Conservation (phyloP, 2,113 vertebrate species). For the Balaenoptera acutorostrata region DNA sequence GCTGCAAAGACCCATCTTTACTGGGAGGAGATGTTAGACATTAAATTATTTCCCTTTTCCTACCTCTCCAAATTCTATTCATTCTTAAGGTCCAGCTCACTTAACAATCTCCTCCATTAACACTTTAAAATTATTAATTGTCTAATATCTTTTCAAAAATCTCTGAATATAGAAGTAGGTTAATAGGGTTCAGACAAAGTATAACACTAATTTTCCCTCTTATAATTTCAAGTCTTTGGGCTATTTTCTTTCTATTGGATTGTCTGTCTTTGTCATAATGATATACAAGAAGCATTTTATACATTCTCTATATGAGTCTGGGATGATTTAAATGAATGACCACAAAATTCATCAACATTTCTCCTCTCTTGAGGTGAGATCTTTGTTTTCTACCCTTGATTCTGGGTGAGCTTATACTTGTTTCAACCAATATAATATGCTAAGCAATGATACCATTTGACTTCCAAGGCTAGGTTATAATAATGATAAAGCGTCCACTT, state of each 20-base stretch:
- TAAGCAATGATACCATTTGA: not conserved
- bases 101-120: not conserved
- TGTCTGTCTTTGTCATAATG: not conserved
- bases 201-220: not conserved
- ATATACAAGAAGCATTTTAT: not conserved
- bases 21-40: not conserved
- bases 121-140: not conserved
- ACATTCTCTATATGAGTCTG: not conserved
- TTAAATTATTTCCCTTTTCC: not conserved
- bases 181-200: not conserved
- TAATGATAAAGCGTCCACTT: not conserved
- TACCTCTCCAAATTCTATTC: not conserved
- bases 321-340: not conserved
- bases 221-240: not conserved
- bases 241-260: not conserved
- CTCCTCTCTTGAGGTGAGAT: not conserved
- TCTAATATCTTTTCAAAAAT: not conserved
- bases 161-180: conserved; percentile 13
- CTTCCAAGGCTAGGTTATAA: not conserved
- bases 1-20: not conserved
- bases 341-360: not conserved
- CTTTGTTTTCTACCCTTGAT: not conserved
- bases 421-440: not conserved
- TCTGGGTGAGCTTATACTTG: not conserved
- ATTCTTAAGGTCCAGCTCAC: not conserved